phyloP scores from a whole-genome alignment of 2,113 vertebrate species.

The Tachysurus vachellii region DNA sequence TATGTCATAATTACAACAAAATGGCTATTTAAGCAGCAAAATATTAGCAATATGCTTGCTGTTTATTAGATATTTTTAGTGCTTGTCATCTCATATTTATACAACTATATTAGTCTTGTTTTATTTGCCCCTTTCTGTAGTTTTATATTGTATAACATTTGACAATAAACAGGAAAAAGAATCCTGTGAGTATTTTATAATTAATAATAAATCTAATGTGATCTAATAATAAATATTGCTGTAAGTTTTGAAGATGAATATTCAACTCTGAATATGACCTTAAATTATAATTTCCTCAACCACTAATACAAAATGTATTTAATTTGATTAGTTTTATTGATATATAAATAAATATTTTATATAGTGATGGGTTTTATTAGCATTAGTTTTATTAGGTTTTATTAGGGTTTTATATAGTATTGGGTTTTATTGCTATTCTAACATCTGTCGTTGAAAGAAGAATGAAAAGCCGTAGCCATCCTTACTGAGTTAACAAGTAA shows the following conservation, averaged over 20 bases:
- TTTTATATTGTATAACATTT: background rate
- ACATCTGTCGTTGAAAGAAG: background rate
- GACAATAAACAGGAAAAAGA: background rate
- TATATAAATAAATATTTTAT: no score
- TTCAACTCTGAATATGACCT: background rate
- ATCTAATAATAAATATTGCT: background rate
- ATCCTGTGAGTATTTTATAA: background rate
- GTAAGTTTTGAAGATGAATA: background rate
- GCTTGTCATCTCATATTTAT: background rate
- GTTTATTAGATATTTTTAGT: background rate
- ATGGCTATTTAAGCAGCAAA: background rate
- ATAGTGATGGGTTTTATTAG: no score
- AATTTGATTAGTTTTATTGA: background rate
- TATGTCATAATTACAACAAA: background rate
- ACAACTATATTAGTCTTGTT: background rate
- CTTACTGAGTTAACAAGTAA: constrained; percentile 4
- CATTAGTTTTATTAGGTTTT: no score
- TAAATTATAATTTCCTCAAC: no score
- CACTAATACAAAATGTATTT: background rate
- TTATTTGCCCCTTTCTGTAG: background rate
- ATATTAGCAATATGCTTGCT: background rate
- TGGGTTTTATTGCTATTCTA: background rate
- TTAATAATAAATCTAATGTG: background rate
- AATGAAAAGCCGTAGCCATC: constrained; percentile 22
- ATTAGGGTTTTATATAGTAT: no score